Conservation (phyloP, 2,888 invertebrate genomes). For the Anoplius nigerrimus region DNA sequence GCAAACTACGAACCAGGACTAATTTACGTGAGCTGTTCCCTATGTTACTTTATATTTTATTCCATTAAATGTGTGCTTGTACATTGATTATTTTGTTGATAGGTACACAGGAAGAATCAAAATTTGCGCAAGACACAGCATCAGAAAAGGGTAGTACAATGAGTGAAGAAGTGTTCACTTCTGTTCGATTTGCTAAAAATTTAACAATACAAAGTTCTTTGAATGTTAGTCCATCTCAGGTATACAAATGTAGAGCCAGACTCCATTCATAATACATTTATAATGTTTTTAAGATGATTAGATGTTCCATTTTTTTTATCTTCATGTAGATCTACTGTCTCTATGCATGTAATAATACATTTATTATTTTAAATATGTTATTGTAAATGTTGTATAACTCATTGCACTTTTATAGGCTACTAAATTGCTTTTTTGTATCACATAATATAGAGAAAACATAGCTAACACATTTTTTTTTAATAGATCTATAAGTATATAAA, state of each 20-base stretch:
- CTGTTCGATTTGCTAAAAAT: constrained; percentile 71
- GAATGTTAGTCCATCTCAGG: constrained; percentile 37
- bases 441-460: too few species aligned
- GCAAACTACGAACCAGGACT: constrained; percentile 63
- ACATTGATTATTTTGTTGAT: constrained; percentile 14
- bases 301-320: too few species aligned
- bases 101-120: constrained; percentile 63
- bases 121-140: constrained; percentile 59
- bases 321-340: too few species aligned
- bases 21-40: constrained; percentile 58
- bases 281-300: not conserved
- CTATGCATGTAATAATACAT: too few species aligned
- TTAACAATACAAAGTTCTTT: constrained; percentile 63
- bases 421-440: too few species aligned
- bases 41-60: not conserved
- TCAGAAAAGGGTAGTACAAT: constrained; percentile 55
- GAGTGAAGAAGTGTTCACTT: constrained; percentile 60
- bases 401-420: too few species aligned
- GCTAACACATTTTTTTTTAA: too few species aligned
- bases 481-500: too few species aligned
- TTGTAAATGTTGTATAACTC: too few species aligned
- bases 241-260: constrained; percentile 15
- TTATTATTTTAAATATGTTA: too few species aligned
- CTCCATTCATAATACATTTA: not conserved
- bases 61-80: constrained; percentile 16